phyloP scores from a whole-genome alignment of 2,113 vertebrate genomes.

The Aphyosemion australe region DNA sequence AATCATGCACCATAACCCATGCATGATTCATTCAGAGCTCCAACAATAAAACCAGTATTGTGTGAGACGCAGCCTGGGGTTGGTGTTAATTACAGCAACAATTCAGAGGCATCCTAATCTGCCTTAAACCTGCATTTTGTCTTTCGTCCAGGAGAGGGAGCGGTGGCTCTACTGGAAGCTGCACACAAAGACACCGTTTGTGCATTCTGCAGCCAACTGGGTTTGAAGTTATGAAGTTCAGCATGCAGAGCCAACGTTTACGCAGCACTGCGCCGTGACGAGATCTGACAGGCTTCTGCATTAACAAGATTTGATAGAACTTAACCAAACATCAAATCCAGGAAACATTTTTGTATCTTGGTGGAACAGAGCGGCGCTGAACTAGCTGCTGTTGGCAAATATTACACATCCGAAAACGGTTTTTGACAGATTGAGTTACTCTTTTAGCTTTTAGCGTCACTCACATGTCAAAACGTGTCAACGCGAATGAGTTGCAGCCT shows the following conservation, averaged over 20 bases:
- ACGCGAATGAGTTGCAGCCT: constrained; percentile 1
- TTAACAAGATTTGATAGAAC: constrained; percentile 26
- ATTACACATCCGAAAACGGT: constrained; percentile 1
- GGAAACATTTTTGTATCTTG: constrained; percentile 30
- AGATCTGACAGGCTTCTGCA: constrained; percentile 46
- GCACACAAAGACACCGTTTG: constrained; percentile 25
- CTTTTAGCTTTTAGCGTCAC: constrained; percentile 12
- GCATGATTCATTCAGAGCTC: too few relatives aligned
- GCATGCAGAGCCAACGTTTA: constrained; percentile 14
- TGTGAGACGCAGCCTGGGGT: not conserved
- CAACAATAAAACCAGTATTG: too few relatives aligned
- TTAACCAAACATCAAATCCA: constrained; percentile 23
- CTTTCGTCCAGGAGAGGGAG: constrained; percentile 59
- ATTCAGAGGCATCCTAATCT: not conserved
- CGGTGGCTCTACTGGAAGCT: constrained; percentile 35
- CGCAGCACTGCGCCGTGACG: constrained; percentile 22
- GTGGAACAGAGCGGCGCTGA: constrained; percentile 42
- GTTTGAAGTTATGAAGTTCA: constrained; percentile 17
- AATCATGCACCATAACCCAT: constrained; percentile 7
- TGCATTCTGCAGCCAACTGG: constrained; percentile 16
- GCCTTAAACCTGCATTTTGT: constrained; percentile 23
- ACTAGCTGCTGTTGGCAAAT: constrained; percentile 44
- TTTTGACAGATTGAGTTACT: constrained; percentile 1
- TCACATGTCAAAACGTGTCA: constrained; percentile 30
- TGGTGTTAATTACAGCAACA: constrained; percentile 29